These are phyloP conservation scores for Melanitta fusca DNA, from an alignment of 2,797 vertebrate species.

Conservation along the genomic window DNA sequence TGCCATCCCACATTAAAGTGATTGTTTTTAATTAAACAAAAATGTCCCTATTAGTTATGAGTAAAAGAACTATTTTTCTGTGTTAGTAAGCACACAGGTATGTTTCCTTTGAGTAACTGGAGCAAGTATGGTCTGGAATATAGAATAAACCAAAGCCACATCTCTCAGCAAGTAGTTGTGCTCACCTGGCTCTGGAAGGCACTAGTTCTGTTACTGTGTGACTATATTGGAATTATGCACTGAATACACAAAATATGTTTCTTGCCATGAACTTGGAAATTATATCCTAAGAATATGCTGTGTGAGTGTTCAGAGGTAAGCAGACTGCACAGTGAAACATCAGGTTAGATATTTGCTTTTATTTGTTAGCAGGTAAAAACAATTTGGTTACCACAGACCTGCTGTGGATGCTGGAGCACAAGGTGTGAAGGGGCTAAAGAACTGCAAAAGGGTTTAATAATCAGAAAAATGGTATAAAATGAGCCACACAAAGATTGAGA, in stretches of 20 bases:
- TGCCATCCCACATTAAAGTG: not conserved
- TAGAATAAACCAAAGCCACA: not conserved
- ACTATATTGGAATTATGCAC: not conserved
- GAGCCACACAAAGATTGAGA: not conserved
- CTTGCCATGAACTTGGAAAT: not conserved
- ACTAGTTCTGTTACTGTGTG: not conserved
- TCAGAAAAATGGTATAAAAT: rapidly evolving
- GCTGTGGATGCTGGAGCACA: not conserved
- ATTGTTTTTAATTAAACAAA: not conserved
- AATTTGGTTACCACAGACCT: not conserved
- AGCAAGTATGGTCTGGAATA: not conserved
- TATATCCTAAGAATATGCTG: not conserved
- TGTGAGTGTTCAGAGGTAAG: not conserved
- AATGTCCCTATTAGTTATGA: not conserved
- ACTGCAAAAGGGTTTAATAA: not conserved
- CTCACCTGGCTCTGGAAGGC: not conserved
- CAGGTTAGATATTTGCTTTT: not conserved
- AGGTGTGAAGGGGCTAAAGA: not conserved
- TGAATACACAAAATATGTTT: not conserved
- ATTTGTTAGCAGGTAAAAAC: not conserved
- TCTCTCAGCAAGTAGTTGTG: not conserved
- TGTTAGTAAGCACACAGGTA: not conserved
- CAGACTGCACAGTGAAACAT: not conserved
- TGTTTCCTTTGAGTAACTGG: not conserved
- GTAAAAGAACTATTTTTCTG: not conserved